Conservation (phyloP, 2,888 invertebrate species). For the Temnothorax unifasciatus region DNA sequence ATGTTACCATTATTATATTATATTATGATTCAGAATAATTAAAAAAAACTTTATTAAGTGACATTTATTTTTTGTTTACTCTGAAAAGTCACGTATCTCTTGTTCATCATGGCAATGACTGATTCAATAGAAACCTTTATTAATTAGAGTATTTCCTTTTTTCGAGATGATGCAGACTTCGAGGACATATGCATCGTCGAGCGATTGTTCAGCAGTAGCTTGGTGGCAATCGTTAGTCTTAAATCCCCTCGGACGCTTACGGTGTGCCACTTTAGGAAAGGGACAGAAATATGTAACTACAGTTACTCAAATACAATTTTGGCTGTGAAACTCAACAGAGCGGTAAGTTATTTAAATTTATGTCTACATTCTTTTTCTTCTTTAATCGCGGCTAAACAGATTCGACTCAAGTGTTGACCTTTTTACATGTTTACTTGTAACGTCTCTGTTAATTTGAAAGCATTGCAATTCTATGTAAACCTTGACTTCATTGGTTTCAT, state of each 20-base stretch:
- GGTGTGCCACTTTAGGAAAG: conserved; percentile 99
- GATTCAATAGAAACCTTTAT: not conserved
- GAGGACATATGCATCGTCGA: conserved; percentile 97
- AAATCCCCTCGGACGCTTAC: conserved; percentile 96
- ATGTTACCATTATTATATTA: not conserved
- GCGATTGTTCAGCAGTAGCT: conserved; percentile 97
- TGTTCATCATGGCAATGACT: not conserved
- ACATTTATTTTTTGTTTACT: not conserved
- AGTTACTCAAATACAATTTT: conserved; percentile 98
- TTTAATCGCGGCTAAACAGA: too few relatives aligned
- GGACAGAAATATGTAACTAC: conserved; percentile 99
- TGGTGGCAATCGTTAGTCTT: conserved; percentile 97
- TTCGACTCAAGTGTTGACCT: too few relatives aligned
- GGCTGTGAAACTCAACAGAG: conserved; percentile 97
- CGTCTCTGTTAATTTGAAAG: too few relatives aligned
- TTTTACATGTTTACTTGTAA: too few relatives aligned
- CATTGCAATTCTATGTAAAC: not conserved
- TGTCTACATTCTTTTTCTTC: too few relatives aligned
- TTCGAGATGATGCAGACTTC: conserved; percentile 86
- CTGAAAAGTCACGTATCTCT: not conserved
- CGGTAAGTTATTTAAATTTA: conserved; percentile 87
- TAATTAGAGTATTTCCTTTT: conserved; percentile 22
- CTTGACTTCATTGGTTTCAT: not conserved
- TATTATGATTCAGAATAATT: not conserved
- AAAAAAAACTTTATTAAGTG: not conserved